phyloP scores from a whole-genome alignment of 2,113 vertebrate genomes.

The Nansenia antarctica region DNA sequence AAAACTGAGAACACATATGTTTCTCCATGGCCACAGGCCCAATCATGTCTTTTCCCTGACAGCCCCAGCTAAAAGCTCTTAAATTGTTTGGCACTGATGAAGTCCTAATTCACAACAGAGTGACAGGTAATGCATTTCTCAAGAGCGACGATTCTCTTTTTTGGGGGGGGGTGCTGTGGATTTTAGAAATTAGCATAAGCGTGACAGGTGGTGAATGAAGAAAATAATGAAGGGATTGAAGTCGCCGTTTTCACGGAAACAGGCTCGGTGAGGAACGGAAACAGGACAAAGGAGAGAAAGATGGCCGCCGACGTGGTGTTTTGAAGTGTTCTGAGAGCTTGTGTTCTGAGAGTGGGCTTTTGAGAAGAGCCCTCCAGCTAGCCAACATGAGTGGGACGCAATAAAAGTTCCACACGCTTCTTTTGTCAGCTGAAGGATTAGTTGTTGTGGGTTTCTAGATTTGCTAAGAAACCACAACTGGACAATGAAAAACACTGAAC shows the following conservation, averaged over 20 bases:
- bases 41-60: conserved; percentile 63
- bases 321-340: conserved; percentile 54
- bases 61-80: conserved; percentile 52
- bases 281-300: conserved; percentile 58
- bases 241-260: conserved; percentile 27
- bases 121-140: conserved; percentile 67
- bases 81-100: conserved; percentile 60
- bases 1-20: conserved; percentile 52
- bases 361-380: conserved; percentile 58
- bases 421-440: conserved; percentile 50
- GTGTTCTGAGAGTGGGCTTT: conserved; percentile 42
- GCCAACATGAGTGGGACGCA: conserved; percentile 44
- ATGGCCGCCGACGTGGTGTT: conserved; percentile 57
- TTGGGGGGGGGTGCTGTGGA: conserved; percentile 39
- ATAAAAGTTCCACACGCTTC: conserved; percentile 52
- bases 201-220: conserved; percentile 47
- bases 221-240: conserved; percentile 5
- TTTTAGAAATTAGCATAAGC: conserved; percentile 56
- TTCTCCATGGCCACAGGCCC: conserved; percentile 61
- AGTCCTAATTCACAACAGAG: conserved; percentile 64
- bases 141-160: conserved; percentile 43
- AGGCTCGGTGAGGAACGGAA: conserved; percentile 31
- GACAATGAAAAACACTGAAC: conserved; percentile 28
- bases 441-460: conserved; percentile 39
- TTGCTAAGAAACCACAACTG: conserved; percentile 28